A percentile compares a stretch with the other conserved stretches of the same genome.
Evolutionary conservation across 2,113 vertebrate species (phyloP).

Genomic region (Oophaga pumilio): DNA sequence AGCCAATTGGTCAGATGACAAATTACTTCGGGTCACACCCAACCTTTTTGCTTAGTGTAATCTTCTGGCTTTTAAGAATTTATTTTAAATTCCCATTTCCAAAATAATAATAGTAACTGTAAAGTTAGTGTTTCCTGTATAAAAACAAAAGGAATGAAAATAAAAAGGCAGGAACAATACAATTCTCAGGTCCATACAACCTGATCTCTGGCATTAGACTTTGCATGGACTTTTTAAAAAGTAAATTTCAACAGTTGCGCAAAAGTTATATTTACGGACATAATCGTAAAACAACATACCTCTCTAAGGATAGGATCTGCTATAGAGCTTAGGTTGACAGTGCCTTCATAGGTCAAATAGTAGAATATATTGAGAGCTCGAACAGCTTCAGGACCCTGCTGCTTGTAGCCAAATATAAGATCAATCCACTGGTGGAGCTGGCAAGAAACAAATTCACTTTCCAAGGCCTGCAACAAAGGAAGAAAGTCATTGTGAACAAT

Average conservation of each 20-base stretch:
- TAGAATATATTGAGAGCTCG: constrained; percentile 95
- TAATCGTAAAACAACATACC: constrained; percentile 73
- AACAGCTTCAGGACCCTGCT: constrained; percentile 93
- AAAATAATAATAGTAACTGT: background rate
- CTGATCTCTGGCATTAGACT: too few species aligned
- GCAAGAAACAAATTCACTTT: constrained; percentile 98
- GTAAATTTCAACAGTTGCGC: background rate
- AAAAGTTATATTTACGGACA: background rate
- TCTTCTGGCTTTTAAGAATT: too few species aligned
- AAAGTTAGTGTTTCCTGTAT: background rate
- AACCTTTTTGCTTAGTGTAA: too few species aligned
- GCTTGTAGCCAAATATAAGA: constrained; percentile 97
- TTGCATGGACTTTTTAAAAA: background rate
- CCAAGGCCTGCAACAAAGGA: constrained; percentile 82
- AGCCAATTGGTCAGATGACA: too few species aligned
- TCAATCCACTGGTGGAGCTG: constrained; percentile 99
- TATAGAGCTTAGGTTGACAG: constrained; percentile 92
- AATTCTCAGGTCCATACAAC: too few species aligned
- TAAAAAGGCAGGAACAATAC: too few species aligned
- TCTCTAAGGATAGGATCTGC: constrained; percentile 88
- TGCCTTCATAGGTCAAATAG: constrained; percentile 94
- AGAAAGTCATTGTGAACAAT: fast-evolving
- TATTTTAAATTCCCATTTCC: too few species aligned
- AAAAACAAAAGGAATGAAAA: background rate
- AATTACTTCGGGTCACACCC: too few species aligned